Percentiles rank a stretch among this genome's conserved stretches.
phyloP scores from a whole-genome alignment of 2,888 invertebrate genomes.

The Tetragonula carbonaria region DNA sequence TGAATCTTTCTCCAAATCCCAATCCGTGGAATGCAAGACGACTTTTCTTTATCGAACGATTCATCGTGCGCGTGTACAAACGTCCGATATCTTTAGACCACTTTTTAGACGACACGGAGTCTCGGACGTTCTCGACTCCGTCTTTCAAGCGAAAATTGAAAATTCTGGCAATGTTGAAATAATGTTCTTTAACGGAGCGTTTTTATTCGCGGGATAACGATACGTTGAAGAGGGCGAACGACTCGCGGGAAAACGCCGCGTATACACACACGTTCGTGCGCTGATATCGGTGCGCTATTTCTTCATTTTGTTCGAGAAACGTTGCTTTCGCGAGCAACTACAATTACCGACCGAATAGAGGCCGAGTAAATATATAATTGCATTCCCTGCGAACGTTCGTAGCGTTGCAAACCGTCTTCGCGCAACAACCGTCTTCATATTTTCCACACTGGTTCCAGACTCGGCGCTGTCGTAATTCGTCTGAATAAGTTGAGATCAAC shows the following conservation, averaged over 20 bases:
- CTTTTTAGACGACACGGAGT: background rate
- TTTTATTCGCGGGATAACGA: slow-evolving; percentile 29
- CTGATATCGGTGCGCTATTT: background rate
- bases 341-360: too few relatives aligned
- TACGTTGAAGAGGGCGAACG: slow-evolving; percentile 13
- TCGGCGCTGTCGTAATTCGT: too few relatives aligned
- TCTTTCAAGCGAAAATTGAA: slow-evolving; percentile 44
- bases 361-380: too few relatives aligned
- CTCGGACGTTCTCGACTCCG: slow-evolving; percentile 40
- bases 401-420: too few relatives aligned
- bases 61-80: slow-evolving; percentile 16
- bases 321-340: too few relatives aligned
- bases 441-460: too few relatives aligned
- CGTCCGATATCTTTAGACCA: slow-evolving; percentile 16
- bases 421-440: too few relatives aligned
- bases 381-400: too few relatives aligned
- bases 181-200: slow-evolving; percentile 50
- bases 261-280: background rate
- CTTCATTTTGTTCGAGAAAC: background rate
- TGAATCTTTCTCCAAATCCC: slow-evolving; percentile 29
- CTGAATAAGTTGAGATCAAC: too few relatives aligned
- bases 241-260: slow-evolving; percentile 14
- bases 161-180: slow-evolving; percentile 55
- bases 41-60: slow-evolving; percentile 19
- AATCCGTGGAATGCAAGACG: background rate